Evolutionary conservation across 2,113 vertebrate species (phyloP), one percentile per base, ranked within the genome.

Genomic region (Elephas maximus): DNA sequence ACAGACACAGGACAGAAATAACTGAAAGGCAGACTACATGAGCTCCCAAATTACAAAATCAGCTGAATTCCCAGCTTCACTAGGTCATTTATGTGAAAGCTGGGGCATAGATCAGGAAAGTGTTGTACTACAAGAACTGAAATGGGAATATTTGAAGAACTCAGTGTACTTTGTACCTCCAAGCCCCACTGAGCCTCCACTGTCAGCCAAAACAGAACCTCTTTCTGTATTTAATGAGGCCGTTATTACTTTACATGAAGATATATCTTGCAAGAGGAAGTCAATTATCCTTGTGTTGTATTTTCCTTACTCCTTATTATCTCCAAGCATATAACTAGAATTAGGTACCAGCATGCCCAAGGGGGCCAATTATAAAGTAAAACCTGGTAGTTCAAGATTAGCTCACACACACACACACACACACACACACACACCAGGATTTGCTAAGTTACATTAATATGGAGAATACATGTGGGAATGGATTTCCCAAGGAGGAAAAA

Each of bases 341-440:
- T 83, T 74, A 84, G 80, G 44, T 74, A n/a, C 37, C 51, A 48
- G 79, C n/a, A 48, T 20, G 0, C 87, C 80, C 73, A 21, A 45
- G 41, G n/a, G 69, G 88, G 24, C 65, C 93, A 97, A 97, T 97
- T 97, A 97, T 67, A 80, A 95, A 63, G 79, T 26, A 67, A 71
- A 84, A 89, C 24, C 69, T 74, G 41, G 45, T 73, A 96, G 45
- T 57, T 85, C 69, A 62, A 60, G 79, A 88, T 83, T 71, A 87
- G 84, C 23, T 33, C 17, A 74, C 30, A 17, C 1, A 73, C 20
- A 88, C 4, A 45, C 10, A 17, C 33, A 33, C 51, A 81, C 33
- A 24, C 24, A 81, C 8, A 62, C 33, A 48, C 37, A 62, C 21
- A 41, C 26, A 2, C 23, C 7, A 51, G 69, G 65, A 78, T 88